Percentiles rank a stretch among this genome's conserved stretches.
Evolutionary conservation across 2,888 invertebrate species (phyloP).

Genomic region (Drosophila dives): DNA sequence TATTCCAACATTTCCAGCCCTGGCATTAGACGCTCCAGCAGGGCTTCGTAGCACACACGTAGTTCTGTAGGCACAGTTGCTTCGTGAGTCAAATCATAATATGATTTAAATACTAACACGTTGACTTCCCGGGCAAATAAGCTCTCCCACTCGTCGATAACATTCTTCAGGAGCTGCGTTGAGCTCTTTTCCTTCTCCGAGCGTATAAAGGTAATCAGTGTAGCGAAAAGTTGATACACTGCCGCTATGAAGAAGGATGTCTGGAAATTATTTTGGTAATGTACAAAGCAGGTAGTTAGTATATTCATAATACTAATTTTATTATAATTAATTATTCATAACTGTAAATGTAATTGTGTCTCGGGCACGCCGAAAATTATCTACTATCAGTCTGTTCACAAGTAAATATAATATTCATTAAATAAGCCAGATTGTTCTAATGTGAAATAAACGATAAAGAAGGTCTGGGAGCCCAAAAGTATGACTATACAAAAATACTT

Average conservation of each 20-base stretch:
- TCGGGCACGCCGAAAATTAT: no score
- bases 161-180: constrained; percentile 75
- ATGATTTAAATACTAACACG: constrained; percentile 82
- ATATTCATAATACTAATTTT: not conserved
- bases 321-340: not conserved
- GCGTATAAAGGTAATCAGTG: constrained; percentile 85
- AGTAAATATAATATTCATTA: not conserved
- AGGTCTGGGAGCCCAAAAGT: not conserved
- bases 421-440: not conserved
- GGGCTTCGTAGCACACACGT: constrained; percentile 54
- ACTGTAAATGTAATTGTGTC: not conserved
- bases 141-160: constrained; percentile 90
- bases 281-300: not conserved
- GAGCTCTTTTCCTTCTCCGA: constrained; percentile 83
- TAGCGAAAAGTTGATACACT: constrained; percentile 86
- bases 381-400: not conserved
- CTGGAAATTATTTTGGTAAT: constrained; percentile 62
- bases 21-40: constrained; percentile 73
- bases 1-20: constrained; percentile 78
- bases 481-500: not conserved
- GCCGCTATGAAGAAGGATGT: constrained; percentile 86
- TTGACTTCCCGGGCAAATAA: constrained; percentile 89
- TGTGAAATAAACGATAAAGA: not conserved
- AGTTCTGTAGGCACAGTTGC: constrained; percentile 48
- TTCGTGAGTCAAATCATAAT: constrained; percentile 69